phyloP scores from a whole-genome alignment of 2,797 vertebrate species.

The Mormyrus proboscirostris region DNA sequence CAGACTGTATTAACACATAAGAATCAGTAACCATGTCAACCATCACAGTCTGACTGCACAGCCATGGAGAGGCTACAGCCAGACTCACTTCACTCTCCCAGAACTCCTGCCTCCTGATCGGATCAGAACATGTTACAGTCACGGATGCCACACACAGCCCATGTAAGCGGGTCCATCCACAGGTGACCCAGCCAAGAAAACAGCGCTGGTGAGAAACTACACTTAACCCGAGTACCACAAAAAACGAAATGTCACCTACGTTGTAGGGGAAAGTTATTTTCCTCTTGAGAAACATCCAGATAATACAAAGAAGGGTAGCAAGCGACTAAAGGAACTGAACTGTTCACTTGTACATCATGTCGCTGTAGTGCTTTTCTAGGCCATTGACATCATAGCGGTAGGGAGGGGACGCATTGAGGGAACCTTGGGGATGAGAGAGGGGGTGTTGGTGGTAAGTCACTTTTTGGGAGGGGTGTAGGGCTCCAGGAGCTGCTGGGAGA shows the following conservation, averaged over 20 bases:
- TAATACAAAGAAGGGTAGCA: background rate
- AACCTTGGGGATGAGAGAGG: background rate
- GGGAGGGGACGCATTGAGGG: background rate
- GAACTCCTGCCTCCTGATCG: background rate
- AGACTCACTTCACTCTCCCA: background rate
- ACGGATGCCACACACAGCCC: background rate
- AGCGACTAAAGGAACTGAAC: background rate
- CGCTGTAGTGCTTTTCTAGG: background rate
- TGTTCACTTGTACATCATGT: background rate
- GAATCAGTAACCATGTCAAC: background rate
- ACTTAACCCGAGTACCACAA: background rate
- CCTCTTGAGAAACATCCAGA: background rate
- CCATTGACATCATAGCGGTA: background rate
- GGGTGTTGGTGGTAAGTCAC: constrained; percentile 44
- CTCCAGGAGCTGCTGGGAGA: constrained; percentile 86
- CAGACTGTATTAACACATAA: background rate
- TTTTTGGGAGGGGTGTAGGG: constrained; percentile 83
- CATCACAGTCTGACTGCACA: background rate
- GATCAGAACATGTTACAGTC: background rate
- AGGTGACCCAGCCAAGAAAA: background rate
- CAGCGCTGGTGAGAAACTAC: background rate
- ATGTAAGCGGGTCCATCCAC: background rate
- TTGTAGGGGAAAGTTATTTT: background rate
- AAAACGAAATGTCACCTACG: background rate
- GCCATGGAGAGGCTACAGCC: background rate